These are phyloP conservation scores for Oceanodroma leucorhoa DNA, from an alignment of 2,797 vertebrate genomes.

Conservation along the genomic window DNA sequence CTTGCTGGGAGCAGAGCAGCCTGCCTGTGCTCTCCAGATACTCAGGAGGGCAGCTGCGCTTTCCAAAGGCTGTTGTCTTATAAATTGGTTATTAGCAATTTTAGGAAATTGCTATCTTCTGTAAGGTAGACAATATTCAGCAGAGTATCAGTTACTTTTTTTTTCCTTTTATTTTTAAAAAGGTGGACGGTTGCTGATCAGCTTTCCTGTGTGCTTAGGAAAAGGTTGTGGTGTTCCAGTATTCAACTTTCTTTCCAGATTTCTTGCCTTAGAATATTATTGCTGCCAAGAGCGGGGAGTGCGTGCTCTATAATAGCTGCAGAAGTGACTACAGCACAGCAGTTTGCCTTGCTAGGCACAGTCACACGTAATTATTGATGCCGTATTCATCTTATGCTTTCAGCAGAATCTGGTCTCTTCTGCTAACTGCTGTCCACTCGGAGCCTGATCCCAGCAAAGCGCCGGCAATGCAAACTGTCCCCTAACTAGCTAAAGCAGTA, in stretches of 20 bases:
- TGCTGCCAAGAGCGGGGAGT: background rate
- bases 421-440: background rate
- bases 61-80: background rate
- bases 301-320: background rate
- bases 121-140: background rate
- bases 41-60: background rate
- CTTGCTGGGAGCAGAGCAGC: background rate
- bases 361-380: background rate
- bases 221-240: background rate
- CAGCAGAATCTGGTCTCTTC: background rate
- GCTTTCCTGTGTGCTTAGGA: background rate
- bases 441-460: background rate
- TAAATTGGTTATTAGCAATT: rapidly evolving
- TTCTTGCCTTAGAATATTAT: background rate
- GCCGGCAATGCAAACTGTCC: rapidly evolving
- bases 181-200: rapidly evolving
- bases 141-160: background rate
- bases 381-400: rapidly evolving
- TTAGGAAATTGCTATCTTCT: background rate
- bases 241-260: background rate
- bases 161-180: background rate
- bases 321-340: background rate
- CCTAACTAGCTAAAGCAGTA: background rate
- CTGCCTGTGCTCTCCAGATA: background rate
- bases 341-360: background rate